A percentile compares a stretch with the other conserved stretches of the same genome.
phyloP scores from a whole-genome alignment of 2,113 vertebrate species.

The Podilymbus podiceps region DNA sequence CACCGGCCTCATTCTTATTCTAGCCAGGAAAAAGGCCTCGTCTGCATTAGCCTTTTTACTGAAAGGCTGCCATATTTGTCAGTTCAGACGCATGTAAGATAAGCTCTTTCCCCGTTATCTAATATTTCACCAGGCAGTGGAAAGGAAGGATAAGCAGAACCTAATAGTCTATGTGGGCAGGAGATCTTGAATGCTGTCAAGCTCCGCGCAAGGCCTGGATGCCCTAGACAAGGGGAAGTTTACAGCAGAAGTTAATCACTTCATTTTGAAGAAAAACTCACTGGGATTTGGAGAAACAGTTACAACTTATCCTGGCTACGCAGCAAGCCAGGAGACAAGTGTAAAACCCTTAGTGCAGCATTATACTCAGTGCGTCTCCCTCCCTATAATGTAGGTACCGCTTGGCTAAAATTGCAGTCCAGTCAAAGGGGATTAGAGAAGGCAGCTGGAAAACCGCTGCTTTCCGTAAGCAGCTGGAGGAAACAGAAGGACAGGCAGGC shows the following conservation, averaged over 20 bases:
- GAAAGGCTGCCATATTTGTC: slow-evolving; percentile 75
- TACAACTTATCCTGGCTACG: slow-evolving; percentile 27
- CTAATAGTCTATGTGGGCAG: slow-evolving; percentile 69
- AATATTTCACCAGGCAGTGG: slow-evolving; percentile 74
- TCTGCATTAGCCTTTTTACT: slow-evolving; percentile 70
- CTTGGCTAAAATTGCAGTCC: slow-evolving; percentile 19
- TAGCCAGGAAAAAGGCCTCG: slow-evolving; percentile 54
- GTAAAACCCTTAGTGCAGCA: background rate
- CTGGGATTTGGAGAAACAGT: slow-evolving; percentile 36
- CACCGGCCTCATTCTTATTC: slow-evolving; percentile 72
- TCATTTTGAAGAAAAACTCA: slow-evolving; percentile 55
- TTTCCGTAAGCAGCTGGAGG: background rate
- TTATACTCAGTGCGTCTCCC: background rate
- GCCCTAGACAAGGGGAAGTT: slow-evolving; percentile 63
- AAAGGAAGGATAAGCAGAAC: slow-evolving; percentile 73
- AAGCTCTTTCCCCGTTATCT: slow-evolving; percentile 75
- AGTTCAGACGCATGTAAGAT: slow-evolving; percentile 66
- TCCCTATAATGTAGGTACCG: background rate
- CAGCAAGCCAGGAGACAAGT: slow-evolving; percentile 26
- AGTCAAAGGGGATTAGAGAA: slow-evolving; percentile 36
- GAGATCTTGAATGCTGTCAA: slow-evolving; percentile 64
- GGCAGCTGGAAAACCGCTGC: background rate
- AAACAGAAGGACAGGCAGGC: background rate
- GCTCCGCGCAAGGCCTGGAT: slow-evolving; percentile 57
- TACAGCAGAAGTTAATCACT: slow-evolving; percentile 60